Percentiles rank a stretch among this genome's conserved stretches.
Conservation (phyloP, 1,140 invertebrate genomes). For the Trichoplusia ni region DNA sequence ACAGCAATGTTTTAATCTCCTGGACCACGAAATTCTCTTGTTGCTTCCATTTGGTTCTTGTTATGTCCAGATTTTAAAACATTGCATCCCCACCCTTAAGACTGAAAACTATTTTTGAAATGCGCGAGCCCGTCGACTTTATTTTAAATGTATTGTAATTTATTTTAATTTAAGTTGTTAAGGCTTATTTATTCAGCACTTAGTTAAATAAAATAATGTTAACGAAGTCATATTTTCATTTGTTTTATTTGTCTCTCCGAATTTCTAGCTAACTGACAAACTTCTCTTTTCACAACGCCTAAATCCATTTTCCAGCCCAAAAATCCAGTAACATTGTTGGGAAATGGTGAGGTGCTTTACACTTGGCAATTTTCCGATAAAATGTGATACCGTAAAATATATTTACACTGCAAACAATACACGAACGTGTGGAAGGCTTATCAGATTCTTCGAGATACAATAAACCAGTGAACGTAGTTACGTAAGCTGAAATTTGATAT, state of each 20-base stretch:
- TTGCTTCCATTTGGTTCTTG: constrained; percentile 22
- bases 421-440: too few relatives aligned
- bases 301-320: too few relatives aligned
- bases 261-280: too few relatives aligned
- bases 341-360: too few relatives aligned
- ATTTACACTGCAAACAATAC: too few relatives aligned
- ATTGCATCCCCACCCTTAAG: constrained; percentile 55
- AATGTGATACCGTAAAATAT: too few relatives aligned
- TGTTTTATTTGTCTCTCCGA: constrained; percentile 8
- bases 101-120: constrained; percentile 61
- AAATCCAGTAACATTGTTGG: too few relatives aligned
- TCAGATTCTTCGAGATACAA: too few relatives aligned
- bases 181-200: constrained; percentile 78
- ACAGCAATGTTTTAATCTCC: constrained; percentile 66
- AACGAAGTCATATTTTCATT: constrained; percentile 43
- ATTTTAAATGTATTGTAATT: constrained; percentile 64
- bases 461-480: too few relatives aligned
- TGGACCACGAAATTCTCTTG: constrained; percentile 44
- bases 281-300: too few relatives aligned
- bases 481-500: too few relatives aligned
- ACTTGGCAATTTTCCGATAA: too few relatives aligned
- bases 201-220: constrained; percentile 65
- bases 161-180: constrained; percentile 67
- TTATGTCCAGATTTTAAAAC: constrained; percentile 54
- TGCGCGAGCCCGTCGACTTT: constrained; percentile 79